A percentile compares a stretch with the other conserved stretches of the same genome.
Conservation (phyloP, 2,797 vertebrate genomes). For the Phaenicophaeus curvirostris region DNA sequence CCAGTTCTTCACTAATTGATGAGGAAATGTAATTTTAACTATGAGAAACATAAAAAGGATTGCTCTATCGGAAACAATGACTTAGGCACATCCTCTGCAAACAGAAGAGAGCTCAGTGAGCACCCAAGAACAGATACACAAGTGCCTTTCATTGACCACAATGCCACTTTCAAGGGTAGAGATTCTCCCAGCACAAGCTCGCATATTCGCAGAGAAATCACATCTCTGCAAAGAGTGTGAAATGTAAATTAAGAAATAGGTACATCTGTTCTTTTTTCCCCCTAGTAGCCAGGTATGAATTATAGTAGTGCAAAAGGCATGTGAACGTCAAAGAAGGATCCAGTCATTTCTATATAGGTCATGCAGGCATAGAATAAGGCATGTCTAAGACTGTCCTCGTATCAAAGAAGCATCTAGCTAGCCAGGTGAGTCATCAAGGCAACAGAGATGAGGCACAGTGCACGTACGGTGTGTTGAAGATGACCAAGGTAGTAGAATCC, state of each 20-base stretch:
- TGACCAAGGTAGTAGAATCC: conserved; percentile 51
- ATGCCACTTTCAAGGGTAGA: not conserved
- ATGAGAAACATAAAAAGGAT: not conserved
- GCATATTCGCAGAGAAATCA: not conserved
- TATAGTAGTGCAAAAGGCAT: not conserved
- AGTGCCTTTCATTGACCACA: not conserved
- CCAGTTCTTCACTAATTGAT: not conserved
- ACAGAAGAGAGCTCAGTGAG: not conserved
- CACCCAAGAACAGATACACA: not conserved
- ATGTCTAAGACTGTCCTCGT: not conserved
- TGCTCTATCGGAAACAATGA: not conserved
- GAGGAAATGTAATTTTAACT: not conserved
- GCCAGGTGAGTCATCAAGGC: not conserved
- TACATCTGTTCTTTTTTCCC: not conserved
- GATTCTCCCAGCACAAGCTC: not conserved
- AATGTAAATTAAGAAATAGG: not conserved
- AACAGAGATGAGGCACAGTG: not conserved
- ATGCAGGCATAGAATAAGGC: not conserved
- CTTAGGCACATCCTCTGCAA: not conserved
- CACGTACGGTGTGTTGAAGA: conserved; percentile 33
- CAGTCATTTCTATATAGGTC: not conserved
- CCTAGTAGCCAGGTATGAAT: not conserved
- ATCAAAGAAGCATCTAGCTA: not conserved
- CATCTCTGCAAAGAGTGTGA: not conserved
- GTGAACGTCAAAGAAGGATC: not conserved